phyloP scores from a whole-genome alignment of 2,888 invertebrate genomes.

The Cryptosula pallasiana region DNA sequence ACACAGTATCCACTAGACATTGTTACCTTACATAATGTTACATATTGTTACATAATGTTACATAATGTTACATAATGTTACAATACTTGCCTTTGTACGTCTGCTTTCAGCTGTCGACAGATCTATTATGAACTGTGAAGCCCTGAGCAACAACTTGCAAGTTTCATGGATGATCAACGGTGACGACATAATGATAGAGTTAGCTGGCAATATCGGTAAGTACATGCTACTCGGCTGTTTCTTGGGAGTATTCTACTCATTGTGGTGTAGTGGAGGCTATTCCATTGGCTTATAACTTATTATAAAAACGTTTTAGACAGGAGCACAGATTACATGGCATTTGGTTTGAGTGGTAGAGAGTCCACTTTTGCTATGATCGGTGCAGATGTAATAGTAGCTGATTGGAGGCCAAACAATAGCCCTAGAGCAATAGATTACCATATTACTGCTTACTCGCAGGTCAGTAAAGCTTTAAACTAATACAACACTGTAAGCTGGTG shows the following conservation, averaged over 20 bases:
- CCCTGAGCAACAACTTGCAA: slow-evolving; percentile 24
- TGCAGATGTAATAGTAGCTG: slow-evolving; percentile 78
- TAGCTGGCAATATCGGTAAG: slow-evolving; percentile 26
- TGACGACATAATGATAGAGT: slow-evolving; percentile 24
- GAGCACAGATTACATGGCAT: slow-evolving; percentile 78
- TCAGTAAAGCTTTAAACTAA: neutral
- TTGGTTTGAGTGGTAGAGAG: slow-evolving; percentile 71
- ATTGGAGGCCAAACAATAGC: slow-evolving; percentile 53
- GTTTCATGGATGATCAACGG: slow-evolving; percentile 26
- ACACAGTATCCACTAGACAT: too few relatives aligned
- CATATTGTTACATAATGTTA: too few relatives aligned
- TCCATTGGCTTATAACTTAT: too few relatives aligned
- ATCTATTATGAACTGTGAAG: slow-evolving; percentile 25
- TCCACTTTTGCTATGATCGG: slow-evolving; percentile 63
- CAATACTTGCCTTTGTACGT: too few relatives aligned
- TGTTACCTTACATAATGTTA: too few relatives aligned
- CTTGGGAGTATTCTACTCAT: too few relatives aligned
- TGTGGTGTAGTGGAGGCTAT: too few relatives aligned
- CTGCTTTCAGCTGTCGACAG: neutral
- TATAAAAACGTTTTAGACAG: neutral
- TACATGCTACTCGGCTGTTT: too few relatives aligned
- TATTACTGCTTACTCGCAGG: slow-evolving; percentile 8
- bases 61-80: too few relatives aligned
- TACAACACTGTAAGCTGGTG: too few relatives aligned
- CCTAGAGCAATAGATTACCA: slow-evolving; percentile 23